These are phyloP conservation scores for Eremophila alpestris DNA, from an alignment of 2,797 vertebrate species.

Conservation along the genomic window DNA sequence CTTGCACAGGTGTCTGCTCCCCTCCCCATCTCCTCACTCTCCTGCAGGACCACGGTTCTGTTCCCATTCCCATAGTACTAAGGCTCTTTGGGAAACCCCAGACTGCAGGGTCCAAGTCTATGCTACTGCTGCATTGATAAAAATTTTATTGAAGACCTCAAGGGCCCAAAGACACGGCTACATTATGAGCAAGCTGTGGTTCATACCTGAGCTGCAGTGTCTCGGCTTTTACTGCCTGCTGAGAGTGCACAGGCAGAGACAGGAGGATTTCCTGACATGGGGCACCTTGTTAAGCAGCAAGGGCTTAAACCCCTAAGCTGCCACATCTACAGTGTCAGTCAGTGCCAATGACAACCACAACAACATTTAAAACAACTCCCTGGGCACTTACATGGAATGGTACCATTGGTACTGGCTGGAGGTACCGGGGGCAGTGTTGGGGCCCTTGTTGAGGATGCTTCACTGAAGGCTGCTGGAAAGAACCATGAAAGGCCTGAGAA, in stretches of 20 bases:
- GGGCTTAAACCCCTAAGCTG: not conserved
- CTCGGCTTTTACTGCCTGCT: not conserved
- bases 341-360: not conserved
- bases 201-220: not conserved
- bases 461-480: not conserved
- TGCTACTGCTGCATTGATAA: not conserved
- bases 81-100: not conserved
- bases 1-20: not conserved
- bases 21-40: not conserved
- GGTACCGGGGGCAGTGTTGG: rapidly evolving
- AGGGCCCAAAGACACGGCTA: not conserved
- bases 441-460: not conserved
- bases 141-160: not conserved
- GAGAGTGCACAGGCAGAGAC: not conserved
- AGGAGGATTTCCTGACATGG: not conserved
- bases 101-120: not conserved
- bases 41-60: rapidly evolving
- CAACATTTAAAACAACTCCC: not conserved
- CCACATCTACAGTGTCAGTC: not conserved
- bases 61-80: not conserved
- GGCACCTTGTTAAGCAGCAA: not conserved
- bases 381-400: not conserved
- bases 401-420: not conserved
- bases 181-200: not conserved
- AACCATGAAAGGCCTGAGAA: not conserved